Conservation (phyloP, 92 coral and sea anemone species). For the Epizoanthus scotinus region DNA sequence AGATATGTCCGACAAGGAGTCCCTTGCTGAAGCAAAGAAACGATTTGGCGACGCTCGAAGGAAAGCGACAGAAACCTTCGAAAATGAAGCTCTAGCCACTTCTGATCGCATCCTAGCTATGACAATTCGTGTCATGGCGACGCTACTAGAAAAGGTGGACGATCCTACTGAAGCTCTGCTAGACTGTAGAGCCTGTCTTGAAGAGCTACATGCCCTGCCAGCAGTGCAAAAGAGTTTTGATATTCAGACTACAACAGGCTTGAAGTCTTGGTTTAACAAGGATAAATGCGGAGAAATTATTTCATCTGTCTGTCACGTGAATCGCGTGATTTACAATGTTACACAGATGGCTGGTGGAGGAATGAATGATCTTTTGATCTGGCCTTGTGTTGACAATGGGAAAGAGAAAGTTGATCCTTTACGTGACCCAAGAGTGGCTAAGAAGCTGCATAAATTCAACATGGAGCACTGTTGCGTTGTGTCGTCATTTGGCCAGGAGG, state of each 20-base stretch:
- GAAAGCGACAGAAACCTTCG: conserved; percentile 61
- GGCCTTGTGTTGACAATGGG: conserved; percentile 14
- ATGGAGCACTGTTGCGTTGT: no score
- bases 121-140: conserved; percentile 58
- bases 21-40: conserved; percentile 33
- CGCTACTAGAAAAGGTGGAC: conserved; percentile 50
- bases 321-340: conserved; percentile 33
- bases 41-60: conserved; percentile 49
- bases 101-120: conserved; percentile 60
- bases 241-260: background rate
- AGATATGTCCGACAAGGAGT: conserved; percentile 3
- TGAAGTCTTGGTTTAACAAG: conserved; percentile 23
- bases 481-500: no score
- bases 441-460: no score
- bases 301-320: conserved; percentile 34
- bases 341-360: background rate
- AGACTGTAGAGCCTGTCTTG: conserved; percentile 43
- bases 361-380: background rate
- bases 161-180: conserved; percentile 20
- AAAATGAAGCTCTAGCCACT: conserved; percentile 45
- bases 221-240: conserved; percentile 27
- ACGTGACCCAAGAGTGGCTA: no score
- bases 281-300: conserved; percentile 39
- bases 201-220: conserved; percentile 47
- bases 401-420: background rate